Percentiles rank a stretch among this genome's conserved stretches.
Conservation (phyloP, 2,888 invertebrate species). For the Tachystola acroxantha region DNA sequence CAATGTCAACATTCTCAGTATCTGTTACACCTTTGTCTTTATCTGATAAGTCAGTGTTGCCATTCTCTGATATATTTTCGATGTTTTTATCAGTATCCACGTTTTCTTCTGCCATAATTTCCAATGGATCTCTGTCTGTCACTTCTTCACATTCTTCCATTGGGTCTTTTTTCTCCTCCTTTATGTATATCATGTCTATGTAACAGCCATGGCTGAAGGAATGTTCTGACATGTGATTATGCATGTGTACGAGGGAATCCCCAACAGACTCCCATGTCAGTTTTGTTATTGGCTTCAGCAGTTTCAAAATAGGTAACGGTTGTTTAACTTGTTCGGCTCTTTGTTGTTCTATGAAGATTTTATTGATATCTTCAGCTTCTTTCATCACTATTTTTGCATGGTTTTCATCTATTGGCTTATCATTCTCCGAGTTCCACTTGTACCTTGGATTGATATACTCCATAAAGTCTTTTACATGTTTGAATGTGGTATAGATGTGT, state of each 20-base stretch:
- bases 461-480: slow-evolving; percentile 83
- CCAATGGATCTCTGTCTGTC: slow-evolving; percentile 25
- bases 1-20: slow-evolving; percentile 54
- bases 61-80: slow-evolving; percentile 51
- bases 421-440: slow-evolving; percentile 57
- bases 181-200: slow-evolving; percentile 53
- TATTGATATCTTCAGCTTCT: slow-evolving; percentile 77
- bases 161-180: slow-evolving; percentile 36
- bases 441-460: slow-evolving; percentile 79
- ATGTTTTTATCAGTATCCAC: slow-evolving; percentile 39
- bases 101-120: slow-evolving; percentile 15
- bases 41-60: slow-evolving; percentile 62
- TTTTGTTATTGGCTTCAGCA: slow-evolving; percentile 78
- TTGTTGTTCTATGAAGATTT: slow-evolving; percentile 70
- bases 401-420: slow-evolving; percentile 67
- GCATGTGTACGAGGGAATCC: slow-evolving; percentile 80
- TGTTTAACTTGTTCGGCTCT: slow-evolving; percentile 72
- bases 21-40: slow-evolving; percentile 60
- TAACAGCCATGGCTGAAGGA: slow-evolving; percentile 75
- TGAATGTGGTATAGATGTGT: slow-evolving; percentile 83
- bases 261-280: slow-evolving; percentile 83
- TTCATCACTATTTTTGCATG: slow-evolving; percentile 73
- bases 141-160: slow-evolving; percentile 57
- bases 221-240: slow-evolving; percentile 80
- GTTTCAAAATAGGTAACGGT: slow-evolving; percentile 74